phyloP scores from a whole-genome alignment of 2,113 vertebrate genomes.

The Ramphastos sulfuratus region DNA sequence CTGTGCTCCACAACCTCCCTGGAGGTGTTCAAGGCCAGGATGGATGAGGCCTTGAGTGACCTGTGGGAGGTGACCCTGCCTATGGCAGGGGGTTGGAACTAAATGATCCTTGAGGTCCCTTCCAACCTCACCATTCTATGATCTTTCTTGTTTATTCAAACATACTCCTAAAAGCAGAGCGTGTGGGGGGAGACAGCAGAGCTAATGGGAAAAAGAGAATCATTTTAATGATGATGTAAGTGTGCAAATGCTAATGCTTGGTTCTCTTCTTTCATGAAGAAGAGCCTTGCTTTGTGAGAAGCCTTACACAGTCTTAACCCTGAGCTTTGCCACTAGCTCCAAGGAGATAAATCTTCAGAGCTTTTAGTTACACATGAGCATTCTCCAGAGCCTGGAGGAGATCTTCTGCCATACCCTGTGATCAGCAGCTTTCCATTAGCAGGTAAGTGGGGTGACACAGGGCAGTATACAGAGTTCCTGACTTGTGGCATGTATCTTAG shows the following conservation, averaged over 20 bases:
- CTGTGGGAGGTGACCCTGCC: too few species aligned
- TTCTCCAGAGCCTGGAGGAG: neutral
- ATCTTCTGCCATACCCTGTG: neutral
- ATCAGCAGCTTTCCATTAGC: neutral
- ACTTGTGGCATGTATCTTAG: neutral
- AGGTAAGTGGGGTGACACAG: neutral
- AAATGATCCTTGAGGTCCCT: too few species aligned
- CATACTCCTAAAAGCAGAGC: neutral
- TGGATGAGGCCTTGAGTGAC: too few species aligned
- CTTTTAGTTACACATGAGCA: neutral
- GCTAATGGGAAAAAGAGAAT: neutral
- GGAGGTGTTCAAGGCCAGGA: too few species aligned
- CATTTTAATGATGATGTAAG: neutral
- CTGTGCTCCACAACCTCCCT: too few species aligned
- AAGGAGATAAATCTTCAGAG: neutral
- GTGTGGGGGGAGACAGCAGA: neutral
- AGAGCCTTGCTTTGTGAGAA: neutral
- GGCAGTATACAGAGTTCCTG: neutral
- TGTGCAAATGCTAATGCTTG: neutral
- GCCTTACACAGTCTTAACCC: neutral
- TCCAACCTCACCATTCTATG: too few species aligned
- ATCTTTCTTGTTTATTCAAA: neutral
- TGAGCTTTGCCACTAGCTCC: neutral
- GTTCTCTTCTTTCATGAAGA: neutral
- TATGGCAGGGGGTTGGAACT: too few species aligned